phyloP scores from a whole-genome alignment of 2,113 vertebrate species.

The Maccullochella peelii region DNA sequence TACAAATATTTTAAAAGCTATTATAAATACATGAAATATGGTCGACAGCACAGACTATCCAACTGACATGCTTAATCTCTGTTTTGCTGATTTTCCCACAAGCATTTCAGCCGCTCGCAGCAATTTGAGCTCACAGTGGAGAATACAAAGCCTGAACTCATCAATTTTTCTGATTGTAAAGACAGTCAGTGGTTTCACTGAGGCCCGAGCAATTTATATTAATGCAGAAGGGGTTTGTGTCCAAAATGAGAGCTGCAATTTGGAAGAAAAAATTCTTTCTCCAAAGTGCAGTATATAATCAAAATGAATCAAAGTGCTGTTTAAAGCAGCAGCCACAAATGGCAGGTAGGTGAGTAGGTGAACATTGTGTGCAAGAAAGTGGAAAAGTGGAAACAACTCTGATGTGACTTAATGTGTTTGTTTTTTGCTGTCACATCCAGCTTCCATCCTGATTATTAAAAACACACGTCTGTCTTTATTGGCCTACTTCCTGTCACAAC shows the following conservation, averaged over 20 bases:
- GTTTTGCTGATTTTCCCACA: neutral
- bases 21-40: neutral
- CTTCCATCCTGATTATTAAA: neutral
- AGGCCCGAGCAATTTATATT: conserved; percentile 4
- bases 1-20: conserved; percentile 7
- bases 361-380: neutral
- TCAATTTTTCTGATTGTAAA: conserved; percentile 26
- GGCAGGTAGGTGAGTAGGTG: neutral
- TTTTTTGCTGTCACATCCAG: neutral
- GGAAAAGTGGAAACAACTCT: neutral
- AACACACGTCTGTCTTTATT: neutral
- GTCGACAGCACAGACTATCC: neutral
- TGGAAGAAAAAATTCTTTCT: neutral
- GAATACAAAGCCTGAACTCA: conserved; percentile 29
- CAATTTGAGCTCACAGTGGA: conserved; percentile 3
- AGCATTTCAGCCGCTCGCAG: neutral
- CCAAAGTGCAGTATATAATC: neutral
- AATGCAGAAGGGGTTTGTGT: conserved; percentile 1
- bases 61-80: neutral
- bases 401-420: neutral
- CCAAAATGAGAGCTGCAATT: neutral
- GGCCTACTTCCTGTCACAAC: neutral
- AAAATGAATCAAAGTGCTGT: neutral
- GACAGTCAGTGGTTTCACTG: conserved; percentile 9
- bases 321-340: neutral